A percentile compares a stretch with the other conserved stretches of the same genome.
phyloP scores from a whole-genome alignment of 2,797 vertebrate species.

The Trematomus bernacchii region DNA sequence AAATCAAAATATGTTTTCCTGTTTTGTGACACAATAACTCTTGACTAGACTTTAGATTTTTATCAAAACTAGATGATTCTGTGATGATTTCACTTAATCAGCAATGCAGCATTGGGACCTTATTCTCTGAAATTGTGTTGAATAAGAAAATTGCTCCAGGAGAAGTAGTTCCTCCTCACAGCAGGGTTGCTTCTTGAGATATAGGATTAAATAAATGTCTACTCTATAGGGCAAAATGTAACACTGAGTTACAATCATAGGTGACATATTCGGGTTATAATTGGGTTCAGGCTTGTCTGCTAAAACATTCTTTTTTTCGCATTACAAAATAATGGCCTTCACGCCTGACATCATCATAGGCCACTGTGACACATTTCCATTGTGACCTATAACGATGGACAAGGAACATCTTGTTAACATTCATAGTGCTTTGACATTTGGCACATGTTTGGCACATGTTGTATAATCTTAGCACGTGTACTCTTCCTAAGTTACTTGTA shows the following conservation, averaged over 20 bases:
- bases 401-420: neutral
- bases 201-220: slow-evolving; percentile 11
- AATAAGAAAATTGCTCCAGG: slow-evolving; percentile 6
- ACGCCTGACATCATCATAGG: neutral
- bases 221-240: slow-evolving; percentile 3
- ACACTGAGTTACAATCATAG: neutral
- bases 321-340: neutral
- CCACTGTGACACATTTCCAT: neutral
- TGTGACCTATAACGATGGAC: neutral
- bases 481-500: neutral
- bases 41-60: neutral
- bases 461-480: neutral
- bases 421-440: neutral
- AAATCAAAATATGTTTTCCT: neutral
- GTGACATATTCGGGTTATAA: slow-evolving; percentile 14
- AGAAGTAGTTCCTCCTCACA: slow-evolving; percentile 11
- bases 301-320: neutral
- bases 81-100: neutral
- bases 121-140: slow-evolving; percentile 8
- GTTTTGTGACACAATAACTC: neutral
- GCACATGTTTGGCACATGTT: neutral
- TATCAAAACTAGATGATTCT: neutral
- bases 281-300: neutral
- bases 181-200: slow-evolving; percentile 12
- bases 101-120: neutral